Evolutionary conservation across 2,888 invertebrate genomes (phyloP), one percentile per base, ranked within the genome.

Genomic region (Microplitis manilae): DNA sequence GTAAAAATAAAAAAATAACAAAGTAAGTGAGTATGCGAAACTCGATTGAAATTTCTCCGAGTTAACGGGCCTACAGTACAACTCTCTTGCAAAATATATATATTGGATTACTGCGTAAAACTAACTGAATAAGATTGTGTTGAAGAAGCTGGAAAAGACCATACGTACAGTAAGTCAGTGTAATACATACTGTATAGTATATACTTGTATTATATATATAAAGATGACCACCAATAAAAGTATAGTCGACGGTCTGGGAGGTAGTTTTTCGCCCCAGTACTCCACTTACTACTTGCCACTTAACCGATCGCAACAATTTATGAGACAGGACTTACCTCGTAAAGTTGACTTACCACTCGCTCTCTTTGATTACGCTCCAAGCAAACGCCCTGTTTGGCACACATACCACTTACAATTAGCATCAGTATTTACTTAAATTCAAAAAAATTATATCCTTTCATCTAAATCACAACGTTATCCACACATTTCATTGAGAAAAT

Each of bases 251-350:
- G 79, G 84, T 83, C 84, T 83, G 85, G 86, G 84, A 86, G 86
- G 86, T 85, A 84, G 85, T 88, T 88, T 88, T 88, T 88, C 86
- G 88, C 85, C 86, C 88, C 85, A 88, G 86, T 88, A 87, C 86
- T 88, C 88, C 85, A 88, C 88, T 88, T 88, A 87, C 85, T 80
- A 82, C 80, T 82, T 81, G 79, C 83, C 83, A 84, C 86, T 86
- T 85, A 82, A 81, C 81, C 84, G 84, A 86, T 81, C 82, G 79
- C 81, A 81, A 83, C 84, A 85, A 85, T 86, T 86, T 86, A 85
- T 85, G 84, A 84, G 73, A 83, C 85, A 81, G 81, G 82, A 84
- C 84, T 79, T 77, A 79, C 77, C 82, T 60, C 79, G 83, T 79
- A 74, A 70, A 75, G 70, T 78, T 78, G 80, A 67, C 59, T 73